Conservation (phyloP, 2,113 vertebrate species). For the Raja brachyura region DNA sequence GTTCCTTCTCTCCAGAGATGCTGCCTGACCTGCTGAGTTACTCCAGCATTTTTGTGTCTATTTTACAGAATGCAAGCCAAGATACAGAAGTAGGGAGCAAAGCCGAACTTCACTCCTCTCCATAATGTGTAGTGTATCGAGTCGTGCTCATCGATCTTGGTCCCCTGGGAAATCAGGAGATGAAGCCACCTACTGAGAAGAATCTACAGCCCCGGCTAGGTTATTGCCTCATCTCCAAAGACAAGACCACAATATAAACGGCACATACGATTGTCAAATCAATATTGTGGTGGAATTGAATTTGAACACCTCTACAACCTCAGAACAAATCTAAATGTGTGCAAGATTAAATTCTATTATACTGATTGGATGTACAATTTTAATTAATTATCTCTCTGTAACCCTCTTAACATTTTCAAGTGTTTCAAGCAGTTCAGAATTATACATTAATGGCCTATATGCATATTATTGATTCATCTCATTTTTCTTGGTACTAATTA, state of each 20-base stretch:
- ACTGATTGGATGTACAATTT: slow-evolving; percentile 1
- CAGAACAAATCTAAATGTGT: background rate
- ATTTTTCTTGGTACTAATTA: background rate
- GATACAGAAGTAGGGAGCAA: background rate
- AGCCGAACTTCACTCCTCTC: background rate
- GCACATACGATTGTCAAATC: background rate
- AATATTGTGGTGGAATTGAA: background rate
- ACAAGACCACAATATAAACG: background rate
- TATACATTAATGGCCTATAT: background rate
- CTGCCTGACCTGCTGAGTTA: too few relatives aligned
- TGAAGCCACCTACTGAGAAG: background rate
- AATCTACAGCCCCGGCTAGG: background rate
- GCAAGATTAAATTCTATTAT: background rate
- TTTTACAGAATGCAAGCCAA: background rate
- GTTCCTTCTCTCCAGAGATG: too few relatives aligned
- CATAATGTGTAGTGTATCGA: background rate
- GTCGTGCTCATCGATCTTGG: background rate
- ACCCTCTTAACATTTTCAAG: background rate
- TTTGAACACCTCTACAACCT: background rate
- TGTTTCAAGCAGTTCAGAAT: background rate
- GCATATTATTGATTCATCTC: background rate
- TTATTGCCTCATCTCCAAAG: background rate
- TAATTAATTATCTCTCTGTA: background rate
- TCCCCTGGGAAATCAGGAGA: background rate
- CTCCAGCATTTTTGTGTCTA: too few relatives aligned